phyloP scores from a whole-genome alignment of 1,140 invertebrate species.

The Calliopsis andreniformis region DNA sequence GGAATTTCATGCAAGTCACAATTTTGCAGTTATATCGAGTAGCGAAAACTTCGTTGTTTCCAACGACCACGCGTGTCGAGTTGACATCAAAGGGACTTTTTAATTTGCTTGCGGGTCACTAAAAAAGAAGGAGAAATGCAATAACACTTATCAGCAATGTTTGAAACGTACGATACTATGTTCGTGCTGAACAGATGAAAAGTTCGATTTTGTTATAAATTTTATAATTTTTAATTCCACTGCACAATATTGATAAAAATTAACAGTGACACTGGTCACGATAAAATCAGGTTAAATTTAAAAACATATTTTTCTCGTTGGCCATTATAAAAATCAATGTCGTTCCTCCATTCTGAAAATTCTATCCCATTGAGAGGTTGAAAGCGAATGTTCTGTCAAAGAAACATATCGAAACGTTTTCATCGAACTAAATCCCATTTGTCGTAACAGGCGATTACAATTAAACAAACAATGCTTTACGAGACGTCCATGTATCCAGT shows the following conservation, averaged over 20 bases:
- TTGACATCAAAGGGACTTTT: background rate
- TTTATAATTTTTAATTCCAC: too few species aligned
- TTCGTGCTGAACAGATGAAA: too few species aligned
- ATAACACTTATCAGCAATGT: background rate
- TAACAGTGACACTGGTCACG: background rate
- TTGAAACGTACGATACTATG: too few species aligned
- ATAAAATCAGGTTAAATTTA: background rate
- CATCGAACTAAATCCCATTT: background rate
- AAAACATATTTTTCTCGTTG: background rate
- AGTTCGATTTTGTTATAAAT: too few species aligned
- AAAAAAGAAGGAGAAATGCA: background rate
- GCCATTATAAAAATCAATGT: slow-evolving; percentile 3
- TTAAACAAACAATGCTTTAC: background rate
- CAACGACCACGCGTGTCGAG: background rate
- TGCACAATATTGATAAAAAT: background rate
- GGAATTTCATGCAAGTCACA: too few species aligned
- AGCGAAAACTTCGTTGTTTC: background rate
- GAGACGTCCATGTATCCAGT: background rate
- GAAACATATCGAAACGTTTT: background rate
- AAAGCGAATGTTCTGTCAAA: background rate
- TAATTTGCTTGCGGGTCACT: background rate
- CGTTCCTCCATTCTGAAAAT: background rate
- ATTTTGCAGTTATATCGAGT: too few species aligned
- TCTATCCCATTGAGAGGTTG: too few species aligned
- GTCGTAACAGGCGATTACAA: background rate